Evolutionary conservation across 2,797 vertebrate genomes (phyloP), one percentile per base, ranked within the genome.

Genomic region (Percopsis omiscomaycus): DNA sequence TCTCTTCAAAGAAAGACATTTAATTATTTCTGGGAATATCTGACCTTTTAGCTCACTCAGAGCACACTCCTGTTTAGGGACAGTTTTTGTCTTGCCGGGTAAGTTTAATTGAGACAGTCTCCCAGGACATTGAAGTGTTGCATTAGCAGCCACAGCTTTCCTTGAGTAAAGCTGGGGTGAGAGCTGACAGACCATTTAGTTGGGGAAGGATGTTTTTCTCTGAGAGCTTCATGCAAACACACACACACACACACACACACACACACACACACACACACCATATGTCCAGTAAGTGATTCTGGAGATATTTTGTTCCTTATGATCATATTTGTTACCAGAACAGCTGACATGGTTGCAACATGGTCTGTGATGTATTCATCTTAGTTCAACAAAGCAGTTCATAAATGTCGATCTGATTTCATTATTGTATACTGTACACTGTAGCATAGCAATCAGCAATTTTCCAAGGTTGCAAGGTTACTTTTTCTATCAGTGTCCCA

Each of bases 101-200:
- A 69, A 68, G 27, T 60, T 71, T 76, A 57, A 42, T 54, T 32
- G n/a, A 54, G 55, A 27, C 45, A 22, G 64, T 81, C 83, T 81
- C 80, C 22, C 37, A 72, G 80, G 84, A 84, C 74, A n/a, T 56
- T 70, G 55, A 48, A 69, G 79, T 84, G 86, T 69, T 83, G 78
- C 88, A 84, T 87, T 88, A 85, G 81, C 82, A 85, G 77, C 76
- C 68, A 65, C 48, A 9, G 64, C 49, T 80, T 69, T 85, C 75
- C 74, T 73, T 73, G 67, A 85, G 65, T 72, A 73, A 49, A 63
- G 42, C 64, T 71, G 68, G 59, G 61, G 69, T 67, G 56, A 73
- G 73, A 83, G 78, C 74, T 75, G 71, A 82, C 81, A 75, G 60
- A 63, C 52, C 3, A 71, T 60, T 73, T 61, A 74, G 81, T 72